Percentiles rank a stretch among this genome's conserved stretches.
These are phyloP conservation scores for Lordiphosa stackelbergi DNA, from an alignment of 1,140 invertebrate species.

Conservation along the genomic window DNA sequence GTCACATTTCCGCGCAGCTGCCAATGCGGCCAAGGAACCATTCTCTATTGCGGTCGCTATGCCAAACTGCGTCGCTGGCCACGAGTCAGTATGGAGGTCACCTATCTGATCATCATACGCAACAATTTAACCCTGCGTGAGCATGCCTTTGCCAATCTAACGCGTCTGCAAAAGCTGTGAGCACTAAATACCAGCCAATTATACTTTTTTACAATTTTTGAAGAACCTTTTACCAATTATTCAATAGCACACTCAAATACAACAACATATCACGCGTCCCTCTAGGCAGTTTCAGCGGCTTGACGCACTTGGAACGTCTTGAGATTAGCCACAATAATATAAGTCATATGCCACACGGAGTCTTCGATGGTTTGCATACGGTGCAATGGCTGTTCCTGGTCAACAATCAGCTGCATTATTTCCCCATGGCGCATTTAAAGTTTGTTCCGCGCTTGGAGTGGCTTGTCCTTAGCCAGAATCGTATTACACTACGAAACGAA, in stretches of 20 bases:
- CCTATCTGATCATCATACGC: constrained; percentile 55
- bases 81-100: constrained; percentile 58
- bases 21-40: constrained; percentile 45
- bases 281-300: constrained; percentile 49
- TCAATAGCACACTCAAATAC: constrained; percentile 55
- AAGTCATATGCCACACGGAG: constrained; percentile 66
- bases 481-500: constrained; percentile 75
- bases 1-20: constrained; percentile 66
- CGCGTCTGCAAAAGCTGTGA: constrained; percentile 57
- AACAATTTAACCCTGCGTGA: constrained; percentile 59
- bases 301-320: constrained; percentile 53
- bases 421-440: constrained; percentile 75
- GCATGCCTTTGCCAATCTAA: constrained; percentile 47
- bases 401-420: constrained; percentile 68
- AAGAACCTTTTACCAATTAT: not conserved
- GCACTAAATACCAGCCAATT: constrained; percentile 1
- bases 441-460: constrained; percentile 77
- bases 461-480: constrained; percentile 79
- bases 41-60: constrained; percentile 57
- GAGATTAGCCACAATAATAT: constrained; percentile 78
- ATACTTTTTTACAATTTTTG: not conserved
- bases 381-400: constrained; percentile 77
- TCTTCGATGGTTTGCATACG: constrained; percentile 75
- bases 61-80: constrained; percentile 57
- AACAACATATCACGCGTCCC: constrained; percentile 75